Evolutionary conservation across 2,888 invertebrate species (phyloP).

Genomic region (Anticlea derivata): DNA sequence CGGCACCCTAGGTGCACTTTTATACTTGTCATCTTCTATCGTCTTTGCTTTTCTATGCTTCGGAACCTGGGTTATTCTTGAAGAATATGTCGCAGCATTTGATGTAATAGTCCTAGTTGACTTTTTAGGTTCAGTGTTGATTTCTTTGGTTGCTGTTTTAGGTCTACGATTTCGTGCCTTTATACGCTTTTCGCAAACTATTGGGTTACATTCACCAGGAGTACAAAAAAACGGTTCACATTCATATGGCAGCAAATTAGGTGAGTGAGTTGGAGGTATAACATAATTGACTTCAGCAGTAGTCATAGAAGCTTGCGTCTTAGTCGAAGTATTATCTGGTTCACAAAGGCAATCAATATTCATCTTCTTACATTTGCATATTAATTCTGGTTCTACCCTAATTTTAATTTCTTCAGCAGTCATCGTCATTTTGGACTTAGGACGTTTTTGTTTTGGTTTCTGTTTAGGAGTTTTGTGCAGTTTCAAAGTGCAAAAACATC

Average conservation of each 20-base stretch:
- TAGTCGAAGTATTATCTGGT: slow-evolving; percentile 1
- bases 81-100: slow-evolving; percentile 10
- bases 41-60: slow-evolving; percentile 9
- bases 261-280: slow-evolving; percentile 9
- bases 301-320: slow-evolving; percentile 14
- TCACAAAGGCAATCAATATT: slow-evolving; percentile 2
- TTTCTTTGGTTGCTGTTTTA: slow-evolving; percentile 21
- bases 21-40: slow-evolving; percentile 1
- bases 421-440: slow-evolving; percentile 28
- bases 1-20: slow-evolving; percentile 16
- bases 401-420: slow-evolving; percentile 7
- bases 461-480: slow-evolving; percentile 33
- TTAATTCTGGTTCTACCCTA: not conserved
- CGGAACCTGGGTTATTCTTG: not conserved
- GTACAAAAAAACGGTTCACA: slow-evolving; percentile 45
- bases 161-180: slow-evolving; percentile 13
- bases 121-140: slow-evolving; percentile 16
- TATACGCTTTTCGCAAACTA: slow-evolving; percentile 37
- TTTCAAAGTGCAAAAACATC: slow-evolving; percentile 50
- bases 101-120: slow-evolving; percentile 23
- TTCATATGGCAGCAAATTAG: slow-evolving; percentile 40
- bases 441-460: slow-evolving; percentile 15
- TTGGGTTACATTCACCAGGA: slow-evolving; percentile 44
- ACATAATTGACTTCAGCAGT: slow-evolving; percentile 17
- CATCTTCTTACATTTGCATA: slow-evolving; percentile 1